Percentiles rank a stretch among this genome's conserved stretches.
Evolutionary conservation across 2,888 invertebrate species (phyloP).

Genomic region (Papilio protenor): DNA sequence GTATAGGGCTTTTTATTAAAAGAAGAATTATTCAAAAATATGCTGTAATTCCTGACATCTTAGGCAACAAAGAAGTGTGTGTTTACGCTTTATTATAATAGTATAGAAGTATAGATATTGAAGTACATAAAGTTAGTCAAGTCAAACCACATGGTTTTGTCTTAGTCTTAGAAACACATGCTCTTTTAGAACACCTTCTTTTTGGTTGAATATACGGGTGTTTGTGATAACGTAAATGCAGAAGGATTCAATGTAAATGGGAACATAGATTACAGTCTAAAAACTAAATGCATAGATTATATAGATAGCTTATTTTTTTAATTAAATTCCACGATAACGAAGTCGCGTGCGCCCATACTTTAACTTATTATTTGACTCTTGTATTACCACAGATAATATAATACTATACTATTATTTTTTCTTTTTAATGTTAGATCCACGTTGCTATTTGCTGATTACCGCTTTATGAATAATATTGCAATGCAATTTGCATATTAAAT

Average conservation of each 20-base stretch:
- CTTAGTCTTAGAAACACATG: no score
- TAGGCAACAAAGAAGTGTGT: no score
- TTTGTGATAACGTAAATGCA: not conserved
- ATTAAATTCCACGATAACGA: not conserved
- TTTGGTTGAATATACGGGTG: not conserved
- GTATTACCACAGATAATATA: not conserved
- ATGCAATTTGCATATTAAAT: not conserved
- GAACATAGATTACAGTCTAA: not conserved
- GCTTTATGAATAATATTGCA: not conserved
- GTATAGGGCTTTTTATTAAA: no score
- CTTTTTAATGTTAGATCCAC: not conserved
- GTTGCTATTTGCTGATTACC: conserved; percentile 2
- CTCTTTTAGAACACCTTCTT: no score
- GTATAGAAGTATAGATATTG: no score
- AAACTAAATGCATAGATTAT: not conserved
- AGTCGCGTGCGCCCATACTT: not conserved
- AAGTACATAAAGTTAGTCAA: not conserved
- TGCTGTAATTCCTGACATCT: no score
- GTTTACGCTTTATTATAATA: no score
- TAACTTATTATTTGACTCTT: not conserved
- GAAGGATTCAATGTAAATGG: not conserved
- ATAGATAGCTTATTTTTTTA: not conserved
- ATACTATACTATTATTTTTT: not conserved
- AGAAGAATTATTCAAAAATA: no score
- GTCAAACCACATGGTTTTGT: not conserved